These are phyloP conservation scores for Pachyseris speciosa DNA, from an alignment of 64 coral and sea anemone species.

Conservation along the genomic window DNA sequence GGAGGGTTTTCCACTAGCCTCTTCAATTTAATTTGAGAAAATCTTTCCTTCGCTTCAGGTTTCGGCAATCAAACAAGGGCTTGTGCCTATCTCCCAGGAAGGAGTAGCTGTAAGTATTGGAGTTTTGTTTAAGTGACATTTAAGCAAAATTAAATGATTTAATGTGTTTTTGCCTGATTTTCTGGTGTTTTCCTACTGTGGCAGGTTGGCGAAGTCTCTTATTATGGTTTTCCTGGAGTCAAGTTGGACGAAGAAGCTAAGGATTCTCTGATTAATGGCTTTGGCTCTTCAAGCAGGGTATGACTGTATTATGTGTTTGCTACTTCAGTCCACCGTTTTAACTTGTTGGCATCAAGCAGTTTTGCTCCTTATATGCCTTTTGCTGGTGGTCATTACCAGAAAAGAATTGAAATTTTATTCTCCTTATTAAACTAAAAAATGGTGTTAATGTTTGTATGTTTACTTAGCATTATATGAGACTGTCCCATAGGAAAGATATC, in stretches of 20 bases:
- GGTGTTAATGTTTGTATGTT: too few relatives aligned
- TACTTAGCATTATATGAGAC: too few relatives aligned
- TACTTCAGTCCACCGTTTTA: not conserved
- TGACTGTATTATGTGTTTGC: not conserved
- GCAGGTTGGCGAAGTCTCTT: constrained; percentile 64
- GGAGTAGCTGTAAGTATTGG: constrained; percentile 56
- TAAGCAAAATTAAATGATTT: too few relatives aligned
- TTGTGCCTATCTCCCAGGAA: constrained; percentile 60
- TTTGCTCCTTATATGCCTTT: too few relatives aligned
- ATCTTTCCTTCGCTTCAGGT: constrained; percentile 22
- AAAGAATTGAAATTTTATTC: too few relatives aligned
- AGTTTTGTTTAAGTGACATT: not conserved
- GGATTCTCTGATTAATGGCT: constrained; percentile 51
- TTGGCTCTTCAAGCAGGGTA: constrained; percentile 49
- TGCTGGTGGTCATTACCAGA: too few relatives aligned
- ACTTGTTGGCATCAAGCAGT: not conserved
- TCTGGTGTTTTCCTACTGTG: not conserved
- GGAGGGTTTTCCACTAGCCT: not conserved
- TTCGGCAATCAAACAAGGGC: constrained; percentile 41
- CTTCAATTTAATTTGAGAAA: not conserved
- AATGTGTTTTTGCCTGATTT: not conserved
- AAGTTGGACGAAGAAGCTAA: constrained; percentile 54
- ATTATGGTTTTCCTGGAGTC: constrained; percentile 22
- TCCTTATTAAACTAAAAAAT: too few relatives aligned
- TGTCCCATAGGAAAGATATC: too few relatives aligned